These are phyloP conservation scores for Sialis lutaria DNA, from an alignment of 2,888 invertebrate genomes.

Conservation along the genomic window DNA sequence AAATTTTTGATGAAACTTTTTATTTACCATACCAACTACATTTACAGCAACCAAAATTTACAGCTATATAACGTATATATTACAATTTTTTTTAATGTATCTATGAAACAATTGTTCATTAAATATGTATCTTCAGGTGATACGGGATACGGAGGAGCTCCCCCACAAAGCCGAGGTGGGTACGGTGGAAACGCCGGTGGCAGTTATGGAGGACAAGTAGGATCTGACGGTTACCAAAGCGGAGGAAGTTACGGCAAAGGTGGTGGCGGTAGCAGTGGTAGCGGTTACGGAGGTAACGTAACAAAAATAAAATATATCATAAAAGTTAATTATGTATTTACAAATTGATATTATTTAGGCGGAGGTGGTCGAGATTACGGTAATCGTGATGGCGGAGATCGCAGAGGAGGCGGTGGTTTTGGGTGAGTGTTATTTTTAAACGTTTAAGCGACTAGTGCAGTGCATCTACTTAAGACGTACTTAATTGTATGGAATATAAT, in stretches of 20 bases:
- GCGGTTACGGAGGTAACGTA: slow-evolving; percentile 11
- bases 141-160: not conserved
- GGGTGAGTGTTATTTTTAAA: slow-evolving; percentile 30
- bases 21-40: no score
- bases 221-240: slow-evolving; percentile 11
- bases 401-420: slow-evolving; percentile 36
- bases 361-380: slow-evolving; percentile 29
- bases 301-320: slow-evolving; percentile 15
- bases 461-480: no score
- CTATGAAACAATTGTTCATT: not conserved
- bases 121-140: not conserved
- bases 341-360: slow-evolving; percentile 18
- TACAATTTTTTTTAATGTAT: no score
- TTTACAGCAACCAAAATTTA: no score
- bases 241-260: slow-evolving; percentile 15
- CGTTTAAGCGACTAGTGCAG: not conserved
- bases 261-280: slow-evolving; percentile 12
- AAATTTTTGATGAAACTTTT: not conserved
- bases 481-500: no score
- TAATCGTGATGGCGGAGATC: slow-evolving; percentile 32
- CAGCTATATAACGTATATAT: no score
- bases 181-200: slow-evolving; percentile 7
- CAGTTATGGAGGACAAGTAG: slow-evolving; percentile 13
- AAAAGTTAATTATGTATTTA: not conserved
- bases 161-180: not conserved